Evolutionary conservation across 1,140 invertebrate species (phyloP), one percentile per base, ranked within the genome.

Genomic region (Halictus rubicundus): DNA sequence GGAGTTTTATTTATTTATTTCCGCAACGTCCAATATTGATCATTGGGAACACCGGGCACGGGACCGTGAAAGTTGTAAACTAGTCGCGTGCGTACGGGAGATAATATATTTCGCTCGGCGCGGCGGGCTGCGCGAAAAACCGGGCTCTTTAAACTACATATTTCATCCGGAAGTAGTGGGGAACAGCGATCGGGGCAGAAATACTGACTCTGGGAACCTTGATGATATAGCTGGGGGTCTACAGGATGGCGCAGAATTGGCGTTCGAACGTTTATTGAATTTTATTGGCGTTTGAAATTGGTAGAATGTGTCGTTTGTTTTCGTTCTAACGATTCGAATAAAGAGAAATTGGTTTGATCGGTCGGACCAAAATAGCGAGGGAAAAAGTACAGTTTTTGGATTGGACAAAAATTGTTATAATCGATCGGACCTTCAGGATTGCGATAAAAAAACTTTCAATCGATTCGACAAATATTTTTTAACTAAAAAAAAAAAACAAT

Each of bases 1-100:
- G 52, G 64, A 78, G 71, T 78, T 78, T 78, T 78, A 78, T 78
- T 72, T 78, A 72, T 78, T 61, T 61, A 46, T 46, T 12, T 46
- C 42, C 60, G 2, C 59, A 59, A 32, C 32, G 19, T 9, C 46
- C 46, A 32, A 54, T 78, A 71, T 78, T 57, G 68, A 72, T 78
- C 76, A 71, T 70, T 16, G 19, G 59, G 52, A 54, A 42, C 46
- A 52, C 27, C 76, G 42, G 46, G 46, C 25, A 39, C 46, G 46
- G 19, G 19, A 16, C 19, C 6, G 19, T 42, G 65, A 5, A 77
- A 77, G 57, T 77, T 77, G 57, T 70, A 61, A 70, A 70, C 27
- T 61, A 69, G 54, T 61, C 59, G 25, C 32, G 57, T 52, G 23
- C 42, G 46, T 71, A 42, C 68, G 32, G 68, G 27, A 27, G 39